A percentile compares a stretch with the other conserved stretches of the same genome.
These are phyloP conservation scores for Glaucopsyche alexis DNA, from an alignment of 2,888 invertebrate species.

Conservation along the genomic window DNA sequence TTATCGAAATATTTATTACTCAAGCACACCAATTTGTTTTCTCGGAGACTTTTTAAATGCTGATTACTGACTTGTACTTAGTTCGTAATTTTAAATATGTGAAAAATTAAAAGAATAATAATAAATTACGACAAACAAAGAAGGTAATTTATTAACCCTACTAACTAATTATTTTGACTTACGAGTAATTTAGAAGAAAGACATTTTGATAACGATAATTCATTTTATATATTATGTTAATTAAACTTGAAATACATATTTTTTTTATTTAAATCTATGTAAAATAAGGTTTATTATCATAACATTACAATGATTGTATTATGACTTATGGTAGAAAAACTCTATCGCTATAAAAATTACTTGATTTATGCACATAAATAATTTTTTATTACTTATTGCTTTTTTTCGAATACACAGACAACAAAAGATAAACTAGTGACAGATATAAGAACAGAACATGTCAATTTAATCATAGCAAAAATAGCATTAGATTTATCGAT, in stretches of 20 bases:
- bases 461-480: neutral
- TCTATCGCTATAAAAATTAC: neutral
- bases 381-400: neutral
- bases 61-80: neutral
- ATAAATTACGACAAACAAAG: slow-evolving; percentile 2
- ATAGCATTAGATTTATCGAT: neutral
- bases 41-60: neutral
- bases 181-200: neutral
- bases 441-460: neutral
- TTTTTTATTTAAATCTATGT: slow-evolving; percentile 16
- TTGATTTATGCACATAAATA: neutral
- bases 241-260: neutral
- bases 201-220: slow-evolving; percentile 16
- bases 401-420: neutral
- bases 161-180: slow-evolving; percentile 15
- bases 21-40: neutral
- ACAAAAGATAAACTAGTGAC: neutral
- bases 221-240: slow-evolving; percentile 10
- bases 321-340: neutral
- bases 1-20: slow-evolving; percentile 4
- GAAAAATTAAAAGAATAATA: neutral
- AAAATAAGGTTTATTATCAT: neutral
- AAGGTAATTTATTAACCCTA: slow-evolving; percentile 5
- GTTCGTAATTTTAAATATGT: neutral
- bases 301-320: neutral